phyloP scores from a whole-genome alignment of 1,140 invertebrate species.

The Pemphigus obesinymphae region DNA sequence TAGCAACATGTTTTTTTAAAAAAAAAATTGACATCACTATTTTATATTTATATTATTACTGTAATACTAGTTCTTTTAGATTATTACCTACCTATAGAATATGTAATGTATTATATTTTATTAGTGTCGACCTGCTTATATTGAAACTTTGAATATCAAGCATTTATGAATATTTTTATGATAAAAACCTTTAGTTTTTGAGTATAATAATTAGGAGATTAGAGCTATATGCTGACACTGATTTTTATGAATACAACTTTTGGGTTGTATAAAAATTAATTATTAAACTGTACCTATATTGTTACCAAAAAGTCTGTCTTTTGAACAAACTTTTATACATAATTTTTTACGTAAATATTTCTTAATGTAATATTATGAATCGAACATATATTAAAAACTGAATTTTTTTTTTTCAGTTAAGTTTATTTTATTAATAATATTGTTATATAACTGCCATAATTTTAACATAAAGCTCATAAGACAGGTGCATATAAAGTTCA shows the following conservation, averaged over 20 bases:
- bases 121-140: background rate
- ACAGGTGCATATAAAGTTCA: too few relatives aligned
- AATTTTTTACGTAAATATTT: background rate
- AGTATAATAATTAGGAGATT: background rate
- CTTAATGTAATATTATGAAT: background rate
- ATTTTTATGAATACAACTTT: background rate
- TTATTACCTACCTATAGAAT: background rate
- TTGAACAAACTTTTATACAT: background rate
- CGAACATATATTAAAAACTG: background rate
- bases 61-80: background rate
- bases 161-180: background rate
- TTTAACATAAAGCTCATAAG: background rate
- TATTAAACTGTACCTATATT: background rate
- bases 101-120: background rate
- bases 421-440: background rate
- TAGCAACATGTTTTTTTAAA: background rate
- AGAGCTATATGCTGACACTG: background rate
- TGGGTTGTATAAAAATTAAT: too few relatives aligned
- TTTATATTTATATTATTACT: background rate
- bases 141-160: background rate
- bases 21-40: background rate
- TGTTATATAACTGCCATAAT: conserved; percentile 12
- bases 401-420: background rate
- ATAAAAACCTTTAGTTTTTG: background rate
- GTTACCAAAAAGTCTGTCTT: background rate